Conservation (phyloP, 1,140 invertebrate genomes). For the Panagrolaimus sp. region DNA sequence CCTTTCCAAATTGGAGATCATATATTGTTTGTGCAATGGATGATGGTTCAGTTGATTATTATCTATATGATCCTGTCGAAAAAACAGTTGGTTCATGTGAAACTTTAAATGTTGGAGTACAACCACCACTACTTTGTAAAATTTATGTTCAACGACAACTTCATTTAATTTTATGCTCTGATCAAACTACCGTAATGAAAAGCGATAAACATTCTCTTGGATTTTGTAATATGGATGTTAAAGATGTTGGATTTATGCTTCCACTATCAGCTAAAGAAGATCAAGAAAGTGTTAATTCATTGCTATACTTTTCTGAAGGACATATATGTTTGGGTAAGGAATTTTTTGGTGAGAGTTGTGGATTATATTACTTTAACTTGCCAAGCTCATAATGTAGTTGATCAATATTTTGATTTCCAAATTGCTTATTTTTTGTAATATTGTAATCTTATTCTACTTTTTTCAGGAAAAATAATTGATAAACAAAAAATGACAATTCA, state of each 20-base stretch:
- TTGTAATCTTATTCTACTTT: too few species aligned
- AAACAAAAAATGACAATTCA: slow-evolving; percentile 8
- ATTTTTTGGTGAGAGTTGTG: background rate
- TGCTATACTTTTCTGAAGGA: background rate
- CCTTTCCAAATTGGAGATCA: background rate
- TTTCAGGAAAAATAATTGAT: background rate
- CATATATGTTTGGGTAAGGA: background rate
- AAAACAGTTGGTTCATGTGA: background rate
- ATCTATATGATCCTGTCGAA: background rate
- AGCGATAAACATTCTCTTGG: background rate
- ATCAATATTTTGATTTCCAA: too few species aligned
- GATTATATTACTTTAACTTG: too few species aligned
- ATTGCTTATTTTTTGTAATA: too few species aligned
- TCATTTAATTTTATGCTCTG: background rate
- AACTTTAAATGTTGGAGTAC: background rate
- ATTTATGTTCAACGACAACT: slow-evolving; percentile 5
- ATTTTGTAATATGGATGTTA: slow-evolving; percentile 7
- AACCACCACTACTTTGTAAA: background rate
- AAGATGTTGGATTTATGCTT: slow-evolving; percentile 9
- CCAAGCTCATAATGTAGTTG: too few species aligned
- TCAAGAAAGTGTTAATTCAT: background rate
- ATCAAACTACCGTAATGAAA: slow-evolving; percentile 2
- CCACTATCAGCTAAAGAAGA: background rate
- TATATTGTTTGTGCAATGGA: slow-evolving; percentile 1
- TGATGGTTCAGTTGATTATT: slow-evolving; percentile 2